Evolutionary conservation across 23 tunicate genomes (phyloP), one percentile per base, ranked within the genome.

Genomic region (Styela plicata): DNA sequence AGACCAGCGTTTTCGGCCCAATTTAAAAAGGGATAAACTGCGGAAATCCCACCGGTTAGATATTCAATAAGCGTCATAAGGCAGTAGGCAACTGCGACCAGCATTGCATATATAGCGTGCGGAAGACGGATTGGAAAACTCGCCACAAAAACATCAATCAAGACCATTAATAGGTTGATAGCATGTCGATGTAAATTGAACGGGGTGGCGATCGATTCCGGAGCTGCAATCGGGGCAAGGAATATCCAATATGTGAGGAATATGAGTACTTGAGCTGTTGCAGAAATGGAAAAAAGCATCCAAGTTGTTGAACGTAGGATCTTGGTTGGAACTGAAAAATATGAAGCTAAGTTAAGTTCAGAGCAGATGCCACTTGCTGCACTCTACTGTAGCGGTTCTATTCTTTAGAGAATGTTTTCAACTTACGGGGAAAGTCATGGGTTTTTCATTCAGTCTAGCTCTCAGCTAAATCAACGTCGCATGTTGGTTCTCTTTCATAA

Each of bases 11-110:
- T 32, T 21, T 27, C 29, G 5, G 34, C 35, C 77, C 77, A 71
- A 30, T 71, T 34, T 20, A 71, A 36, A 32, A 71, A 71, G 2
- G 77, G 77, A 71, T 71, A 71, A 5, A 71, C 77, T 3, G 77
- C 77, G 35, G 32, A 28, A 3, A 34, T 71, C 5, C 77, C 77
- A 21, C 77, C 77, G 17, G 77, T 34, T 71, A 21, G 16, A 33
- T 34, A 29, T 3, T 28, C 36, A 19, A 31, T 32, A 5, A 28
- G 34, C 24, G 77, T 71, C 32, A 71, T 28, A 28, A 71, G 23
- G 3, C 77, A 33, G 37, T 71, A 71, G 3, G 17, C 17, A 30
- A 71, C 13, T 5, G 34, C 77, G 3, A 71, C 34, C 2, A 71
- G 5, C 34, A 34, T 28, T 34, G 36, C 34, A 29, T 71, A 71